Evolutionary conservation across 2,113 vertebrate genomes (phyloP), one percentile per base, ranked within the genome.

Genomic region (Empidonax traillii): DNA sequence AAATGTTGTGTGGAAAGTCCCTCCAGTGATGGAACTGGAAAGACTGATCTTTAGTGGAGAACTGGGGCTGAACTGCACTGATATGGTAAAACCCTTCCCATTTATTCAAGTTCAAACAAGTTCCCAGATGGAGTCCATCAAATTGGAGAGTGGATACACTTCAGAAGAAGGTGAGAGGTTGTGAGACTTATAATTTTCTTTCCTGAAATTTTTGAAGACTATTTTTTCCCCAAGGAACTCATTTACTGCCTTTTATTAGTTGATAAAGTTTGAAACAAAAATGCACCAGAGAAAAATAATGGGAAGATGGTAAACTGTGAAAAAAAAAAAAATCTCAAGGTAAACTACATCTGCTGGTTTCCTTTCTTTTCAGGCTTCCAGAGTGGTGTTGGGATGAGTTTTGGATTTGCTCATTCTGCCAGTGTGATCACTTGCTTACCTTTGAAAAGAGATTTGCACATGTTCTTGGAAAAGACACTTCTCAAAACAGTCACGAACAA

Each of bases 1-100:
- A 88, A 90, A 86, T 78, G 59, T 12, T 51, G 28, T 37, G 33
- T 53, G 93, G 86, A 94, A 96, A 96, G 61, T 17, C 92, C 96
- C 92, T 87, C 88, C 14, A 71, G 41, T 90, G 65, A 66, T 46
- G 73, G 37, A 56, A 83, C 76, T 84, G 56, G 41, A 76, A 95
- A 79, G 58, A 47, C 25, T 10, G n/a, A 94, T 67, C 31, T 89
- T 78, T 44, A 86, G 47, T n/a, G 24, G 12, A 67, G 61, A 90
- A 46, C 79, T 85, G 56, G 84, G 76, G 47, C 73, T 92, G 65
- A 95, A 88, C 89, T 93, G 44, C 31, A 72, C 22, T 65, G 76
- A 37, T 21, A 68, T 43, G 16, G 44, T 65, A 92, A 96, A 95
- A 90, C 87, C 56, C 18, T 80, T 88, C 28, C 17, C 15, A 55